Evolutionary conservation across 2,797 vertebrate species (phyloP), one percentile per base, ranked within the genome.

Genomic region (Helarctos malayanus): DNA sequence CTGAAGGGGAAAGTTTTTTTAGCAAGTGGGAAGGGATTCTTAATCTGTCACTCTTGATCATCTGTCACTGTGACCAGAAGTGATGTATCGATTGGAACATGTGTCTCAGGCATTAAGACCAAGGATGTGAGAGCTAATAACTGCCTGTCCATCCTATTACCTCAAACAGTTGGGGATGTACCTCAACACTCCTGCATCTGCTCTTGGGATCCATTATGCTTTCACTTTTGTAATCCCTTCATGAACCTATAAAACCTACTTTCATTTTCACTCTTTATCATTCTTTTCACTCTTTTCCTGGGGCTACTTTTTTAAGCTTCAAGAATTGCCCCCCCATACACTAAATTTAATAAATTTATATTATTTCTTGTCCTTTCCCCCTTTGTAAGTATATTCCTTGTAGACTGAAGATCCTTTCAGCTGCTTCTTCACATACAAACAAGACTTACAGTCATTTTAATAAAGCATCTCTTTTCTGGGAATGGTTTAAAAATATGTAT

Each of bases 371-470:
- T 49, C 49, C 59, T 38, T 29, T 61, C 32, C 35, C 59, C 29
- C 23, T 92, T 41, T n/a, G 38, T 10, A 57, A 32, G 12, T 76
- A 0, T 52, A 57, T 92, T 79, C 9, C 45, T 88, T 86, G 76
- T 29, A 38, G 32, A 25, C 27, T 14, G 25, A 82, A 56, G 79
- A 89, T 49, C 85, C 38, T 78, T 88, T 79, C 8, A 47, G 78
- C n/a, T 35, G 68, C 38, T 45, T 94, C 61, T 61, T 92, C 32
- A 61, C 29, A 38, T 35, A 56, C 38, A 89, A 52, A 56, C 38
- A 89, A 52, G 32, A 25, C 76, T 18, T 65, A 49, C 4, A 57
- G 32, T 76, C 78, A 57, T 94, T 81, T 89, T 80, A 95, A 68
- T 80, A 49, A 79, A 75, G 57, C 63, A 32, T 85, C 38, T 54